Evolutionary conservation across 1,140 invertebrate species (phyloP), one percentile per base, ranked within the genome.

Genomic region (Procambarus virginalis): DNA sequence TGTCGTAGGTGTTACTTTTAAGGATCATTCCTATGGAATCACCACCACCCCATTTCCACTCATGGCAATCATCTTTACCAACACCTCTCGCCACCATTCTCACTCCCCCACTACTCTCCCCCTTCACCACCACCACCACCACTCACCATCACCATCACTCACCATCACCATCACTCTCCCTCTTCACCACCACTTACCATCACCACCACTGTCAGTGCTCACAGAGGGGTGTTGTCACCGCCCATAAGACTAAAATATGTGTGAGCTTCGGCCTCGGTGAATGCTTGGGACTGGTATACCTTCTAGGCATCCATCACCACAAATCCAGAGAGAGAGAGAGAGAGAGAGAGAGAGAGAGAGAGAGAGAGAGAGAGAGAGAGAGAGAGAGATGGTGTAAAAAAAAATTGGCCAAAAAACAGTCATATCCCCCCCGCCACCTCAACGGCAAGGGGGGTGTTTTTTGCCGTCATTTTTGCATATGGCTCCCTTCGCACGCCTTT

Each of bases 401-500:
- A n/a, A 68, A n/a, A 17, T 34, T 34, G 34, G 20, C 10, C 22
- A 22, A 49, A 85, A 60, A 76, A 85, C 76, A 84, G 73, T n/a
- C 48, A 85, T 51, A 58, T 60, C 76, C 77, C 60, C 79, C 79
- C 80, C 78, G 78, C 55, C 78, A 88, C 86, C 86, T 79, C 77
- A 81, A 82, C 60, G 86, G 86, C 48, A 64, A 22, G 22, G 79
- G 22, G 22, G 79, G 49, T 75, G 78, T 88, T 88, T 88, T 88
- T 88, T 88, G 51, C 75, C 45, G 77, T 81, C 79, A 88, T 88
- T 88, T 88, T 88, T 88, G 78, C 86, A 88, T 88, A 81, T 88
- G 86, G 86, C 64, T 77, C 60, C 68, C 86, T 88, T 88, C 79
- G 22, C 86, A 88, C 78, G 86, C 85, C 77, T 80, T 70, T 87